Percentiles rank a stretch among this genome's conserved stretches.
Conservation (phyloP, 2,888 invertebrate genomes). For the Hirtodrosophila trivittata region DNA sequence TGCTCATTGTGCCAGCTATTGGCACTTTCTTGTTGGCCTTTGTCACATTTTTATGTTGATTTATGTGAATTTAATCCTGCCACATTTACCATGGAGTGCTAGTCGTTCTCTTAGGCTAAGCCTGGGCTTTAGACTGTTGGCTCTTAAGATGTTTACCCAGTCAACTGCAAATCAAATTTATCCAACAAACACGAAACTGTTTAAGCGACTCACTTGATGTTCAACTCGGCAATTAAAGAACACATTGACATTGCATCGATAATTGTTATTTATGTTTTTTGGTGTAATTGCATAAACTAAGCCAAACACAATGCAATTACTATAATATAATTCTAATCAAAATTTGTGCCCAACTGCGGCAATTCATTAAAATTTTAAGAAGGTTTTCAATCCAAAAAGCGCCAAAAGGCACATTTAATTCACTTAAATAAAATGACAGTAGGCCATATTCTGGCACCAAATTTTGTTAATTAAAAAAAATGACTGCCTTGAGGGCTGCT, state of each 20-base stretch:
- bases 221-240: no score
- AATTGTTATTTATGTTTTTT: background rate
- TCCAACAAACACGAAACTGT: conserved; percentile 43
- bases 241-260: no score
- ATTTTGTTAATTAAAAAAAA: conserved; percentile 62
- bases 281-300: background rate
- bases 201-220: conserved; percentile 31
- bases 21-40: conserved; percentile 45
- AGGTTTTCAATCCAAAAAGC: background rate
- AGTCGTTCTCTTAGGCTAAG: conserved; percentile 18
- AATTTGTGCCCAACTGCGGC: conserved; percentile 38
- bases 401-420: conserved; percentile 61
- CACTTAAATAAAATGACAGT: conserved; percentile 51
- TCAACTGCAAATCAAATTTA: conserved; percentile 59
- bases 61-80: conserved; percentile 72
- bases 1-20: conserved; percentile 22
- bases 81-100: conserved; percentile 63
- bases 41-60: conserved; percentile 72
- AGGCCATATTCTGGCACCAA: conserved; percentile 23
- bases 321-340: conserved; percentile 54
- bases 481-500: conserved; percentile 26
- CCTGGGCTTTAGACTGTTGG: conserved; percentile 11
- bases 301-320: conserved; percentile 35
- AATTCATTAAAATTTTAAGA: conserved; percentile 41
- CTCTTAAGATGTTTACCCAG: conserved; percentile 22